Percentiles rank a stretch among this genome's conserved stretches.
These are phyloP conservation scores for Limnothrissa miodon DNA, from an alignment of 2,113 vertebrate species.

Conservation along the genomic window DNA sequence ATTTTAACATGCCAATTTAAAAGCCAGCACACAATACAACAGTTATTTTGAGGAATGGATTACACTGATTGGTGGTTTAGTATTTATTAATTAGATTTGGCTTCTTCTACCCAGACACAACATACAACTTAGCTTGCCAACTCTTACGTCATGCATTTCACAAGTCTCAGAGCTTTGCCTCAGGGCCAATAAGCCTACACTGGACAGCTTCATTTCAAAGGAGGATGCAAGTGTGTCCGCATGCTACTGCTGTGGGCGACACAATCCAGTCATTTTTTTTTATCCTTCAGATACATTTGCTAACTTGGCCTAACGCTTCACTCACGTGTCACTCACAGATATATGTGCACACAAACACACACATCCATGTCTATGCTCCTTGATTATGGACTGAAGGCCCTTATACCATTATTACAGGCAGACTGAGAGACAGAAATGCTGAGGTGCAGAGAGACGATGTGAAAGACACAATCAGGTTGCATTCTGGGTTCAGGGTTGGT, in stretches of 20 bases:
- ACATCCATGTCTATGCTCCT: not conserved
- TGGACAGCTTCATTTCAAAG: not conserved
- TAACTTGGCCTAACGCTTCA: not conserved
- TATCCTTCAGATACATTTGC: not conserved
- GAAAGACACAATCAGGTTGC: slow-evolving; percentile 1
- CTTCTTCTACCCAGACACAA: not conserved
- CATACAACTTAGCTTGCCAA: not conserved
- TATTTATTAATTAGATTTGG: not conserved
- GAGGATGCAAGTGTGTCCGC: not conserved
- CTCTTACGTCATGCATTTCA: not conserved
- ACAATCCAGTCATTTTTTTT: not conserved
- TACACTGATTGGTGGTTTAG: not conserved
- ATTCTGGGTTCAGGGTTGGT: not conserved
- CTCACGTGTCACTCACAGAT: slow-evolving; percentile 5
- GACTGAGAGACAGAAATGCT: slow-evolving; percentile 12
- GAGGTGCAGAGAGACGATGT: not conserved
- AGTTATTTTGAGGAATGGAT: not conserved
- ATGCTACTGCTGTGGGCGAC: not conserved
- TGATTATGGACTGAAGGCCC: not conserved
- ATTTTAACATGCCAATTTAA: not conserved
- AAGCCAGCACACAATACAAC: not conserved
- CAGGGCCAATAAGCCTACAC: not conserved
- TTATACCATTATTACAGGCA: not conserved
- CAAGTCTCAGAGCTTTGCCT: not conserved
- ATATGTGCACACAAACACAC: slow-evolving; percentile 24